Base-by-base conservation (phyloP, 2,797 vertebrate species). In the Argyrosomus regius region DNA sequence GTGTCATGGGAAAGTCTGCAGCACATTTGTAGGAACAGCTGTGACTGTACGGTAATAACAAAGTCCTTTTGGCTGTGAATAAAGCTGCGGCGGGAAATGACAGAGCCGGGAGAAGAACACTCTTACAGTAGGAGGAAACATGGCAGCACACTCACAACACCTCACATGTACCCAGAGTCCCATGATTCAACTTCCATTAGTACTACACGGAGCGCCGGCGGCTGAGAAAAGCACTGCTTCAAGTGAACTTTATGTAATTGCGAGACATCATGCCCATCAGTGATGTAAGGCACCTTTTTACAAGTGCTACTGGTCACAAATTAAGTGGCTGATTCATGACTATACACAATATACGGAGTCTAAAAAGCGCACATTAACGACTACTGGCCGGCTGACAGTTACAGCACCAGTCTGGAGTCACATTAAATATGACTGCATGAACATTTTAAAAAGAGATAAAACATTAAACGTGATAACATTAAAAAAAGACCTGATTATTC, bases 241-340 rank as follows among this genome's bases (percentile, higher is more conserved):
- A 72, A 59, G 53, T 62, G 48, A 64, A 26, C 22, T 35, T 45
- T 17, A 17, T 35, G 46, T 26, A 45, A 41, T 8, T 24, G 31
- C 12, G 17, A 74, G 49, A 74, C 73, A 62, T 72, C 67, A 53
- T 26, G 26, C 61, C 59, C 72, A 6, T 73, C 49, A 18, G 71
- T 52, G 78, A 75, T 68, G 88, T 87, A 93, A 95, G 92, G 92
- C 91, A 91, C 92, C 86, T 77, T 87, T 56, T 89, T 57, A 88
- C 86, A 88, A 92, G 87, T 84, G 92, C 89, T 88, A 79, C 80
- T 68, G 63, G 72, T 74, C 74, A 82, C 66, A 68, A 62, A 62
- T 68, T 70, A 82, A 72, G 75, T 65, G 66, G 35, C 67, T 41
- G 57, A 75, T 70, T 64, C 46, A 61, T 72, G 65, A 67, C 81